Conservation (phyloP, 2,797 vertebrate genomes). For the Pseudocheirus occidentalis region DNA sequence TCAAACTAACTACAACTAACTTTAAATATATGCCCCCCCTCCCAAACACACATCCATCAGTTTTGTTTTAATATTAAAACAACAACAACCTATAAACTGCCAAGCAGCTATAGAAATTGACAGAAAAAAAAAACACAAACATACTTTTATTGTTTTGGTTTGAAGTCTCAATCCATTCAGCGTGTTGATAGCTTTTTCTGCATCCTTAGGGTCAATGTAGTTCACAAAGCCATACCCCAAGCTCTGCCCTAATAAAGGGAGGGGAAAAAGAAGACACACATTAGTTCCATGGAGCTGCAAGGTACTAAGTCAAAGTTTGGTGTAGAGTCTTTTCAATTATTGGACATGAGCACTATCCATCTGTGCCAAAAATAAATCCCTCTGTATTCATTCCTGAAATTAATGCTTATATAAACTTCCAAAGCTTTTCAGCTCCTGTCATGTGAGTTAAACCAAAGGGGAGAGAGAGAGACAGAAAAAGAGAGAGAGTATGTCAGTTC, state of each 20-base stretch:
- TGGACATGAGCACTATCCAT: constrained; percentile 24
- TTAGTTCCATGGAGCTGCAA: constrained; percentile 55
- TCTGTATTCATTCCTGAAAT: constrained; percentile 40
- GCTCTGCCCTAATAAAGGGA: constrained; percentile 91
- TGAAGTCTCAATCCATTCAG: constrained; percentile 98
- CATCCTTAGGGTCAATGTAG: constrained; percentile 98
- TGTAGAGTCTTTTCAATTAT: constrained; percentile 15
- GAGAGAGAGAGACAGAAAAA: background rate
- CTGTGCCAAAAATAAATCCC: constrained; percentile 48
- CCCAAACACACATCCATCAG: background rate
- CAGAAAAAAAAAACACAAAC: constrained; percentile 54
- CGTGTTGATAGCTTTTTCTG: constrained; percentile 98
- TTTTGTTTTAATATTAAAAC: background rate
- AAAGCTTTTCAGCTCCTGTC: constrained; percentile 30
- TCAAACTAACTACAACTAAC: constrained; percentile 20
- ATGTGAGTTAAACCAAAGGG: background rate
- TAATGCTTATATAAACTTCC: constrained; percentile 22
- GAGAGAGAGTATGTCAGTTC: background rate
- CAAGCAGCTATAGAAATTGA: constrained; percentile 25
- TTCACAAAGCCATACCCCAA: constrained; percentile 99
- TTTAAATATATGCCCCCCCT: background rate
- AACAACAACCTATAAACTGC: background rate
- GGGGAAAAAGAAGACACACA: constrained; percentile 57
- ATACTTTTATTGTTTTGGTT: constrained; percentile 99
- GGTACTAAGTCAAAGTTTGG: constrained; percentile 22